A percentile compares a stretch with the other conserved stretches of the same genome.
Evolutionary conservation across 2,888 invertebrate species (phyloP).

Genomic region (Bombyx huttoni): DNA sequence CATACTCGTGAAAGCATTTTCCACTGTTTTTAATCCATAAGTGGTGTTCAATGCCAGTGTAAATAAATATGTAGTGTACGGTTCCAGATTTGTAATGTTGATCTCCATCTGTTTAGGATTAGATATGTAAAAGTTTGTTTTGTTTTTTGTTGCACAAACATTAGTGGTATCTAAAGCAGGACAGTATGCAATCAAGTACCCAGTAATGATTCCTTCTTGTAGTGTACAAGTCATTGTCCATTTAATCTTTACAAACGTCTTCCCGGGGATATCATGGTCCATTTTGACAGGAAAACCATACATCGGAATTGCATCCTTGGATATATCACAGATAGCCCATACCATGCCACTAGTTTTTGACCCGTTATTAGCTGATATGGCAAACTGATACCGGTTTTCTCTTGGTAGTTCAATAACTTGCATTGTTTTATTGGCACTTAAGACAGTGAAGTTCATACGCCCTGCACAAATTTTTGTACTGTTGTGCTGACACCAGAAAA

Average conservation of each 20-base stretch:
- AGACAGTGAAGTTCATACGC: conserved; percentile 53
- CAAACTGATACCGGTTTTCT: conserved; percentile 80
- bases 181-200: conserved; percentile 84
- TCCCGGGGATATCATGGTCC: conserved; percentile 42
- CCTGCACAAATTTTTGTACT: conserved; percentile 67
- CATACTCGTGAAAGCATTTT: conserved; percentile 71
- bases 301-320: conserved; percentile 65
- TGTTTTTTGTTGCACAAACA: conserved; percentile 65
- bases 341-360: conserved; percentile 85
- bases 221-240: conserved; percentile 87
- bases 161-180: conserved; percentile 67
- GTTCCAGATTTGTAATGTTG: conserved; percentile 75
- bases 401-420: conserved; percentile 73
- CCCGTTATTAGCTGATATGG: conserved; percentile 83
- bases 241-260: conserved; percentile 63
- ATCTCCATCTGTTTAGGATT: conserved; percentile 65
- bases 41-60: conserved; percentile 74
- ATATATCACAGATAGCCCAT: conserved; percentile 82
- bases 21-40: conserved; percentile 46
- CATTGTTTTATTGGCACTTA: conserved; percentile 47
- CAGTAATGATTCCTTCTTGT: conserved; percentile 78
- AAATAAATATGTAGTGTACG: conserved; percentile 83
- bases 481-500: conserved; percentile 82
- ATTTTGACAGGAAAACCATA: conserved; percentile 60
- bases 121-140: conserved; percentile 37